Evolutionary conservation across 2,113 vertebrate genomes (phyloP).

Genomic region (Lontra canadensis): DNA sequence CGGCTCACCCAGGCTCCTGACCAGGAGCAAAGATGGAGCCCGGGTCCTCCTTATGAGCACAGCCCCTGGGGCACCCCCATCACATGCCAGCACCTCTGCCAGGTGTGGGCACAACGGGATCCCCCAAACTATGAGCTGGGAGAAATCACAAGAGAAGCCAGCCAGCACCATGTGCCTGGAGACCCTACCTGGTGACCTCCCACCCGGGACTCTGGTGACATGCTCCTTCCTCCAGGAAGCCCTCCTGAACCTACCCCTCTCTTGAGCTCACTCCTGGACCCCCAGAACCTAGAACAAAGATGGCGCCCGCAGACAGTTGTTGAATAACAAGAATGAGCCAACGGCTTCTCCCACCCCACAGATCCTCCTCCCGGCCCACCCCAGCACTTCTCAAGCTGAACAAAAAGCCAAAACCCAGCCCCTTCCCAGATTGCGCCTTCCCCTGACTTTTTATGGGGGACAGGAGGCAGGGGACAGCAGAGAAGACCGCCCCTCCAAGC

Average conservation of each 20-base stretch:
- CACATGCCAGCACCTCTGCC: not conserved
- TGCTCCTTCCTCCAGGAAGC: slow-evolving; percentile 35
- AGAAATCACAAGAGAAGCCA: not conserved
- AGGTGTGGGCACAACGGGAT: fast-evolving
- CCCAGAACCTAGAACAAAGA: not conserved
- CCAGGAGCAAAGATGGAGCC: not conserved
- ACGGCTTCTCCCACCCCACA: not conserved
- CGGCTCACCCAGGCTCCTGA: not conserved
- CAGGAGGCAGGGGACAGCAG: not conserved
- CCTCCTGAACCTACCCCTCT: not conserved
- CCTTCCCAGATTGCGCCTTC: not conserved
- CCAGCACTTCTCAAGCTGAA: not conserved
- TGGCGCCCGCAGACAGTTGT: not conserved
- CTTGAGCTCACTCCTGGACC: not conserved
- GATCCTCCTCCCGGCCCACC: not conserved
- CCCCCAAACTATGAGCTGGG: not conserved
- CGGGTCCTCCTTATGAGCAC: not conserved
- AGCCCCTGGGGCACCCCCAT: not conserved
- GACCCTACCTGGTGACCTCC: not conserved
- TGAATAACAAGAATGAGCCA: fast-evolving
- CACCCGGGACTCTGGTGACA: not conserved
- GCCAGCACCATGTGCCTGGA: not conserved
- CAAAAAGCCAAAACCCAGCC: not conserved
- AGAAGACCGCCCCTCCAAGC: not conserved
- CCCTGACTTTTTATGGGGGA: not conserved